Evolutionary conservation across 2,113 vertebrate species (phyloP).

Genomic region (Aptenodytes forsteri): DNA sequence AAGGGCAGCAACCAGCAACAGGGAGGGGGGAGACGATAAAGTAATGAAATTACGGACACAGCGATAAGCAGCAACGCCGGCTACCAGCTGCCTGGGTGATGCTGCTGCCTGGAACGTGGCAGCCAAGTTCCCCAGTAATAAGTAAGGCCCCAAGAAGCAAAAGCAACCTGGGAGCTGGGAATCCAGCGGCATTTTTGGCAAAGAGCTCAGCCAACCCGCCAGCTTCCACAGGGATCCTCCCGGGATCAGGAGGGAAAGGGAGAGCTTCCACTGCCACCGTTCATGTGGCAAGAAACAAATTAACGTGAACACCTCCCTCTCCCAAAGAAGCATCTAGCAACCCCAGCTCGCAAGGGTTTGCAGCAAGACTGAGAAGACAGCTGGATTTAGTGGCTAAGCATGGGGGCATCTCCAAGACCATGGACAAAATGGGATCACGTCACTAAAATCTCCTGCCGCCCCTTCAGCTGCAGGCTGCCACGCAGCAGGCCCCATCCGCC

Average conservation of each 20-base stretch:
- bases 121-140: background rate
- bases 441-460: background rate
- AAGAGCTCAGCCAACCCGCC: background rate
- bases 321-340: background rate
- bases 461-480: background rate
- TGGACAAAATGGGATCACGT: fast-evolving
- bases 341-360: background rate
- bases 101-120: background rate
- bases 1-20: background rate
- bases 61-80: background rate
- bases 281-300: fast-evolving
- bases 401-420: background rate
- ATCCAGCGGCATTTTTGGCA: background rate
- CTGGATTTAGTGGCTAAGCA: background rate
- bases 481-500: background rate
- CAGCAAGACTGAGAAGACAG: background rate
- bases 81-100: background rate
- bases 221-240: background rate
- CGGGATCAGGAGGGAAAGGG: background rate
- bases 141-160: background rate
- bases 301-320: background rate
- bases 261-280: background rate
- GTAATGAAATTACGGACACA: background rate
- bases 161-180: background rate
- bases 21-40: background rate